phyloP scores from a whole-genome alignment of 2,113 vertebrate species.

The Chloropsis cyanopogon region DNA sequence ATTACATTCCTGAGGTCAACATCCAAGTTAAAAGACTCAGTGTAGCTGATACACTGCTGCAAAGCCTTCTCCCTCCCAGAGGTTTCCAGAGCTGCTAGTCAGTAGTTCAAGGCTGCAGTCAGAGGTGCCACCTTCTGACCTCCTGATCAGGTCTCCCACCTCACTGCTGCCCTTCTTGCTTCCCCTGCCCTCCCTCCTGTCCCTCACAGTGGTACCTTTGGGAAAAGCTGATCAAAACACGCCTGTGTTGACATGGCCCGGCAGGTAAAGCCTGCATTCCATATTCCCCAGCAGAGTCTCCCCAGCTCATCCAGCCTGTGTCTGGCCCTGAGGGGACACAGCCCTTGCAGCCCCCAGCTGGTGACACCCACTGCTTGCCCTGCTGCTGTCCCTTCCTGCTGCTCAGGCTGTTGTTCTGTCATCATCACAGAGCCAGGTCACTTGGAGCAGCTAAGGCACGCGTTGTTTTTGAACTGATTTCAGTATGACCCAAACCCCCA shows the following conservation, averaged over 20 bases:
- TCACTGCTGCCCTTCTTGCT: neutral
- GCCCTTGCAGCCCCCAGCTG: neutral
- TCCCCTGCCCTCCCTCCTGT: neutral
- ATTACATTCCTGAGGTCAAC: conserved; percentile 45
- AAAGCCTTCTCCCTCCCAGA: neutral
- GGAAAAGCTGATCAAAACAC: neutral
- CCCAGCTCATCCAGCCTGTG: neutral
- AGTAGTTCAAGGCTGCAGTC: neutral
- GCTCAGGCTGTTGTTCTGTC: neutral
- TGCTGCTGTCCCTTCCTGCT: neutral
- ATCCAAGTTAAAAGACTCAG: neutral
- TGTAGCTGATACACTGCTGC: neutral
- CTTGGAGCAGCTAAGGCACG: neutral
- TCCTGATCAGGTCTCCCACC: neutral
- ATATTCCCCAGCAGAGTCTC: neutral
- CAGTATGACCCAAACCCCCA: rapidly evolving
- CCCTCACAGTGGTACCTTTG: neutral
- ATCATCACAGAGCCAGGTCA: neutral
- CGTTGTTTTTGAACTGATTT: neutral
- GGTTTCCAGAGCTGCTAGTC: neutral
- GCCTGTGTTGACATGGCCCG: neutral
- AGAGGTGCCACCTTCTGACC: neutral
- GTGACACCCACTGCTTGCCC: rapidly evolving
- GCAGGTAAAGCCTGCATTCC: neutral
- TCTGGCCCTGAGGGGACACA: neutral